Evolutionary conservation across 2,113 vertebrate genomes (phyloP).

Genomic region (Crotophaga sulcirostris): DNA sequence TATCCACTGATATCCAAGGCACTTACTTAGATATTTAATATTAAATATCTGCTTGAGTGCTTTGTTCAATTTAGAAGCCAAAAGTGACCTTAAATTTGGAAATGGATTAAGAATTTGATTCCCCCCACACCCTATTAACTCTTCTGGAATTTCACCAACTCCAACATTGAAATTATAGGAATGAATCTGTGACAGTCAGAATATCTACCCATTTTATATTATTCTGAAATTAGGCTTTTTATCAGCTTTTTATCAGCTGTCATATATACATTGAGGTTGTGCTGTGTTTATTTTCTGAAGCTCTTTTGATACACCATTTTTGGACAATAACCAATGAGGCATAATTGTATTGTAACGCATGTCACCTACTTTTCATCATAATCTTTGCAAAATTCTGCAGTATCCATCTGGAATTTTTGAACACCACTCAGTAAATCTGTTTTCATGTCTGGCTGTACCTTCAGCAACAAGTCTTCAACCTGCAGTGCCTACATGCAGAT

Average conservation of each 20-base stretch:
- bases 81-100: background rate
- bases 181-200: background rate
- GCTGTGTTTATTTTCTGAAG: background rate
- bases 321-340: background rate
- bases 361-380: slow-evolving; percentile 77
- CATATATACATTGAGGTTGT: background rate
- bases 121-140: background rate
- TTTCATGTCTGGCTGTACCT: slow-evolving; percentile 81
- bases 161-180: background rate
- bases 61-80: background rate
- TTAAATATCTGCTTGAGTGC: background rate
- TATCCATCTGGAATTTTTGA: slow-evolving; percentile 70
- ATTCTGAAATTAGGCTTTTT: background rate
- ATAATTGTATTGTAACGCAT: background rate
- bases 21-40: background rate
- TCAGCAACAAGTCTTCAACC: slow-evolving; percentile 78
- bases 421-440: slow-evolving; percentile 74
- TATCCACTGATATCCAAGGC: background rate
- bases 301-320: background rate
- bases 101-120: background rate
- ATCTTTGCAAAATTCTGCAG: slow-evolving; percentile 72
- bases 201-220: background rate
- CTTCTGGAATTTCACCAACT: background rate
- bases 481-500: slow-evolving; percentile 71
- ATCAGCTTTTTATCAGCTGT: background rate